phyloP scores from a whole-genome alignment of 2,113 vertebrate genomes.

The Columba livia region DNA sequence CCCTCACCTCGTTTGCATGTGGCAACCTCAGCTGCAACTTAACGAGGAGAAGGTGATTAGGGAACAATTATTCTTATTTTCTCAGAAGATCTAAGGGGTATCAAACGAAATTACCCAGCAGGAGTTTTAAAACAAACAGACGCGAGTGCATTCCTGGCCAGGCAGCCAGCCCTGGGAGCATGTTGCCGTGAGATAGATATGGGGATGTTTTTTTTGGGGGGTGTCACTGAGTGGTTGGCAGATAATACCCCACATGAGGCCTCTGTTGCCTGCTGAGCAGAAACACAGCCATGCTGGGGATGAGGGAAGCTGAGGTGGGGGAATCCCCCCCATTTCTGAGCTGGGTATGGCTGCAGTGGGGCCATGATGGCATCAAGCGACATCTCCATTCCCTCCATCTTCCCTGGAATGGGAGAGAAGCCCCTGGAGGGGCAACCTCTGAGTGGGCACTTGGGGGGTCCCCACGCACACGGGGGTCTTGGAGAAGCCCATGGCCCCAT shows the following conservation, averaged over 20 bases:
- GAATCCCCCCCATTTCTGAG: background rate
- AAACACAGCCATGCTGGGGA: background rate
- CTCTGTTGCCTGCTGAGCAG: background rate
- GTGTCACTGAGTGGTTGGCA: background rate
- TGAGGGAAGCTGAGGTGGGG: background rate
- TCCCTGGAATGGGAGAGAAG: background rate
- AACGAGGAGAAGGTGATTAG: background rate
- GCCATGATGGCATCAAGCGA: background rate
- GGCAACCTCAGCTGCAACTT: background rate
- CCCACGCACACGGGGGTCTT: background rate
- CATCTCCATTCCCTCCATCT: background rate
- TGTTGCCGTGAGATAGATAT: background rate
- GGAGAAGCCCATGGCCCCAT: rapidly evolving
- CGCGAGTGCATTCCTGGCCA: background rate
- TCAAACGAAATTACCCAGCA: background rate
- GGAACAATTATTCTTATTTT: conserved; percentile 33
- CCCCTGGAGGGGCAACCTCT: background rate
- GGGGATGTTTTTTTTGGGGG: background rate
- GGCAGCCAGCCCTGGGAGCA: background rate
- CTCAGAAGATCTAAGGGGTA: conserved; percentile 40
- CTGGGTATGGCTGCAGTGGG: background rate
- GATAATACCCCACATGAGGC: background rate
- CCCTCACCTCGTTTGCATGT: background rate
- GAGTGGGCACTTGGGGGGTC: background rate
- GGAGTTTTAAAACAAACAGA: conserved; percentile 27